A percentile compares a stretch with the other conserved stretches of the same genome.
These are phyloP conservation scores for Idris sp. DNA, from an alignment of 1,140 invertebrate genomes.

Conservation along the genomic window DNA sequence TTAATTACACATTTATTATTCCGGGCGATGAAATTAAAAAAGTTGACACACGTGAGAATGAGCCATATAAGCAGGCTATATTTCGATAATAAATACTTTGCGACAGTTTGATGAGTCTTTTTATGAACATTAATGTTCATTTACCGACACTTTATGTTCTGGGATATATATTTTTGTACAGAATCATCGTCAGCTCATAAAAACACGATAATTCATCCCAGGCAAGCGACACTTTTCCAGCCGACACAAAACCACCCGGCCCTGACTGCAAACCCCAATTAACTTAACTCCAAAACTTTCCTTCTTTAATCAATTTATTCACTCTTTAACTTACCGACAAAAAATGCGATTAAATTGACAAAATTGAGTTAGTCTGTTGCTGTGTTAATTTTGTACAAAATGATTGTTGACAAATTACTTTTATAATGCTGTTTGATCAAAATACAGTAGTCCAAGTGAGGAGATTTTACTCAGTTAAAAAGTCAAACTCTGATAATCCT, in stretches of 20 bases:
- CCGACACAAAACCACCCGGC: conserved; percentile 15
- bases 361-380: too few species aligned
- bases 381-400: too few species aligned
- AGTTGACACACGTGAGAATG: too few species aligned
- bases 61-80: too few species aligned
- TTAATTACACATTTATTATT: too few species aligned
- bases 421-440: too few species aligned
- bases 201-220: conserved; percentile 23
- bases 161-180: conserved; percentile 33
- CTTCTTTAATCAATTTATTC: conserved; percentile 48
- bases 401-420: too few species aligned
- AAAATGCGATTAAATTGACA: conserved; percentile 25
- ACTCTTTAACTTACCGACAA: conserved; percentile 19
- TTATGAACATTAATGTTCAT: conserved; percentile 34
- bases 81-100: too few species aligned
- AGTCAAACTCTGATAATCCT: too few species aligned
- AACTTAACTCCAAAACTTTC: conserved; percentile 39
- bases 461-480: too few species aligned
- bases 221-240: conserved; percentile 32
- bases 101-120: conserved; percentile 16
- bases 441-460: too few species aligned
- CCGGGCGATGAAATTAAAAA: too few species aligned
- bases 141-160: conserved; percentile 15
- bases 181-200: conserved; percentile 38
- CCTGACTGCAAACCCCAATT: conserved; percentile 34